Evolutionary conservation across 2,888 invertebrate genomes (phyloP).

Genomic region (Tuberolachnus salignus): DNA sequence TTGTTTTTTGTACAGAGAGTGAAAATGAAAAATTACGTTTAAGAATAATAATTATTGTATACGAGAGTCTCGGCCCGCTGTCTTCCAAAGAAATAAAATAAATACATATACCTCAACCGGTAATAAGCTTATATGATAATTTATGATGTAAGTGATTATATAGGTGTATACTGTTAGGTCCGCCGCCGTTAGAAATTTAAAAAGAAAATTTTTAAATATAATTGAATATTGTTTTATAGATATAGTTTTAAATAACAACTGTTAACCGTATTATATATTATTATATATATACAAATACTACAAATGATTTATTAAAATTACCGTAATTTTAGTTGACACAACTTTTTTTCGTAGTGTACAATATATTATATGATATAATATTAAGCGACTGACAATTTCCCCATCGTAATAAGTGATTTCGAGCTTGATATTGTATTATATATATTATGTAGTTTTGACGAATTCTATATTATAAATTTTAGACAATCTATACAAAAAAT

Average conservation of each 20-base stretch:
- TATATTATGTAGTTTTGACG: not conserved
- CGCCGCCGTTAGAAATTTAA: no score
- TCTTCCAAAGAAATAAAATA: not conserved
- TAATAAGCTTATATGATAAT: no score
- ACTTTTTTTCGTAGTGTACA: conserved; percentile 2
- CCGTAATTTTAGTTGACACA: conserved; percentile 18
- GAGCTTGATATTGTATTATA: no score
- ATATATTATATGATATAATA: not conserved
- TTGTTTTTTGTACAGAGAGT: no score
- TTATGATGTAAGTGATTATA: no score
- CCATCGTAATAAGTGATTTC: not conserved
- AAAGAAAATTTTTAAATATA: no score
- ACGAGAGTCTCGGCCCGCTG: not conserved
- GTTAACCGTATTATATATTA: not conserved
- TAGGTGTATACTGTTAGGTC: no score
- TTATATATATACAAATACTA: no score
- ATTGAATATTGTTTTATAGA: no score
- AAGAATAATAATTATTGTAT: no score
- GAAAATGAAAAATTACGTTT: no score
- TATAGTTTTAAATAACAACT: conserved; percentile 41
- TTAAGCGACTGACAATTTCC: conserved; percentile 36
- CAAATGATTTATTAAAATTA: no score
- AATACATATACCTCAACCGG: not conserved
- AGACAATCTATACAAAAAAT: not conserved
- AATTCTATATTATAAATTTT: not conserved